Base-by-base conservation (phyloP, 2,888 invertebrate species). In the Elysia crispata region DNA sequence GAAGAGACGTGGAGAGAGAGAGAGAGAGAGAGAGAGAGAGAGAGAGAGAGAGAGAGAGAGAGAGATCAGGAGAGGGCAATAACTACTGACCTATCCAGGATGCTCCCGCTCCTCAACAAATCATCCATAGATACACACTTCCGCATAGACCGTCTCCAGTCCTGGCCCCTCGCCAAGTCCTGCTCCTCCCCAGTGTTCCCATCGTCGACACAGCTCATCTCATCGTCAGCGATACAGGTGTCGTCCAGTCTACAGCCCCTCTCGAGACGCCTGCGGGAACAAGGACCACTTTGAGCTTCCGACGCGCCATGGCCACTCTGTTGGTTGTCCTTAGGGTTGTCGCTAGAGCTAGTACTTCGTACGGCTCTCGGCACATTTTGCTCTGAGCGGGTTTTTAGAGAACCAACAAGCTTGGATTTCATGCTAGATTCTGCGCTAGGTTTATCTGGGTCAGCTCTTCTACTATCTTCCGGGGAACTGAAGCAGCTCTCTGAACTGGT, bases 31-130 rank as follows among this genome's bases (percentile, higher is more conserved):
- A 76, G 76, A 66, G n/a, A 76, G 66, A 66, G 30, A 76, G 76
- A 76, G 30, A 76, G 76, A 76, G n/a, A 76, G 76, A 76, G 30
- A 76, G 76, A 76, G 30, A 76, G 76, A 76, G 30, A 76, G 49
- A 66, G 30, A 76, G 76, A 76, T 30, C 41, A 66, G 49, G 15
- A 54, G 76, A 76, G 30, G 28, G 76, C n/a, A n/a, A 41, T 41
- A 41, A 3, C 3, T 41, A 41, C 41, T 41, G 11, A 41, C 41
- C 41, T 41, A 11, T 41, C 41, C 11, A 41, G 41, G 41, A 41
- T 41, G 41, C 41, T 41, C 41, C 41, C 41, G 41, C 41, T 41
- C 11, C 41, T 41, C 41, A 41, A 11, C 41, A 41, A 11, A 41
- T 49, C 54, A 76, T 64, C 50, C n/a, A 76, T 64, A 76, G n/a